Percentiles rank a stretch among this genome's conserved stretches.
These are phyloP conservation scores for Cyprinella venusta DNA, from an alignment of 2,797 vertebrate genomes.

Conservation along the genomic window DNA sequence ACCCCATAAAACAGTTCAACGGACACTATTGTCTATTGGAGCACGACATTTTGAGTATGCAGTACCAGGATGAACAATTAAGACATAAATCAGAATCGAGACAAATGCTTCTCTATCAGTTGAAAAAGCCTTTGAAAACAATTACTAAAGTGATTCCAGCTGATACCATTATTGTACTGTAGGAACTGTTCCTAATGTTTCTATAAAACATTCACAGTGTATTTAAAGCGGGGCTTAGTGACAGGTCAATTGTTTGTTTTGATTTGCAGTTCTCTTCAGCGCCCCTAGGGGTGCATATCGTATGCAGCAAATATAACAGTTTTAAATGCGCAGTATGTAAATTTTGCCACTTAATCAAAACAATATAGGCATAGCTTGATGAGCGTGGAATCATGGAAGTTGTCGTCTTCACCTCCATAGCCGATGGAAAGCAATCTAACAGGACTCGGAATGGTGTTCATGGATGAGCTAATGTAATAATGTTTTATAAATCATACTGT, in stretches of 20 bases:
- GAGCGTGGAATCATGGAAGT: too few relatives aligned
- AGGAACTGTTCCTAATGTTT: not conserved
- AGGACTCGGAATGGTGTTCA: not conserved
- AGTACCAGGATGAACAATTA: not conserved
- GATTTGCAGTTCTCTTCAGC: not conserved
- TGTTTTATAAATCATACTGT: not conserved
- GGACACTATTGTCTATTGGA: not conserved
- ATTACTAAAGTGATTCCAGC: not conserved
- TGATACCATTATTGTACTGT: not conserved
- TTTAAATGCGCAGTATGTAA: not conserved
- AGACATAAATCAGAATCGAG: not conserved
- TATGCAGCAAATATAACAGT: not conserved
- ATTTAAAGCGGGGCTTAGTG: not conserved
- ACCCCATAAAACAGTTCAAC: not conserved
- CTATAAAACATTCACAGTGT: not conserved
- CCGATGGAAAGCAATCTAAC: not conserved
- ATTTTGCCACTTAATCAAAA: too few relatives aligned
- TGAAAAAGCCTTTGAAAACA: not conserved
- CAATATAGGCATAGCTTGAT: too few relatives aligned
- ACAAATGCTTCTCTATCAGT: not conserved
- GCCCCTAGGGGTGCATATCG: not conserved
- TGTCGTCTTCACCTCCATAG: too few relatives aligned
- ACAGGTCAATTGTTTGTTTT: not conserved
- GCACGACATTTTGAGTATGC: not conserved
- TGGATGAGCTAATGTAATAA: not conserved